phyloP scores from a whole-genome alignment of 2,888 invertebrate genomes.

The Syrphus vitripennis region DNA sequence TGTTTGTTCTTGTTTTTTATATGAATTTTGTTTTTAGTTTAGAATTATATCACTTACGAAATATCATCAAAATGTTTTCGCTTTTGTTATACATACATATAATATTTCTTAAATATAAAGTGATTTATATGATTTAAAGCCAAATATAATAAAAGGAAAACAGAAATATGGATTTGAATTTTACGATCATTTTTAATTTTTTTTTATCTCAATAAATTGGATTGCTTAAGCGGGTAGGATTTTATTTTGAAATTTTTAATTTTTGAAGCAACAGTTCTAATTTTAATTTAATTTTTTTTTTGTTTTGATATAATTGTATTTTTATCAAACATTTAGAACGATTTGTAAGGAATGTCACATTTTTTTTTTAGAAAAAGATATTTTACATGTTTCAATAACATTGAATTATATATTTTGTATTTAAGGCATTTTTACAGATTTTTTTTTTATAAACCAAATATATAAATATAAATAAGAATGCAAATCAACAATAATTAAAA shows the following conservation, averaged over 20 bases:
- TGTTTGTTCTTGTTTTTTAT: constrained; percentile 11
- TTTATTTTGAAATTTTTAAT: neutral
- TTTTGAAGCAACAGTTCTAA: constrained; percentile 16
- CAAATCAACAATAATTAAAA: constrained; percentile 58
- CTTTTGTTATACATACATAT: constrained; percentile 22
- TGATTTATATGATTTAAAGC: constrained; percentile 38
- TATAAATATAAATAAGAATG: constrained; percentile 38
- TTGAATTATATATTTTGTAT: constrained; percentile 25
- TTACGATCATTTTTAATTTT: constrained; percentile 1
- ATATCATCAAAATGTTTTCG: constrained; percentile 63
- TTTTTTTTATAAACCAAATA: constrained; percentile 24
- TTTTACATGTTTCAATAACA: constrained; percentile 22
- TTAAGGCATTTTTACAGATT: constrained; percentile 55
- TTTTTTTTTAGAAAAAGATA: constrained; percentile 31
- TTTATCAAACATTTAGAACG: constrained; percentile 49
- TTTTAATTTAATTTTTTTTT: no score
- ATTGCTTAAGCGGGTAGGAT: constrained; percentile 41
- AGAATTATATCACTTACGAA: constrained; percentile 70
- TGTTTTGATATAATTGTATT: neutral
- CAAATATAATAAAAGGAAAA: constrained; percentile 36
- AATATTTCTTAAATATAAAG: constrained; percentile 28
- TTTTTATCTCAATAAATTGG: constrained; percentile 36
- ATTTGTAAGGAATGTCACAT: constrained; percentile 64
- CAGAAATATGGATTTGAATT: constrained; percentile 31
- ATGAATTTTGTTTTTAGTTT: constrained; percentile 37